A percentile compares a stretch with the other conserved stretches of the same genome.
These are phyloP conservation scores for Auanema sp. DNA, from an alignment of 2,888 invertebrate genomes.

Conservation along the genomic window DNA sequence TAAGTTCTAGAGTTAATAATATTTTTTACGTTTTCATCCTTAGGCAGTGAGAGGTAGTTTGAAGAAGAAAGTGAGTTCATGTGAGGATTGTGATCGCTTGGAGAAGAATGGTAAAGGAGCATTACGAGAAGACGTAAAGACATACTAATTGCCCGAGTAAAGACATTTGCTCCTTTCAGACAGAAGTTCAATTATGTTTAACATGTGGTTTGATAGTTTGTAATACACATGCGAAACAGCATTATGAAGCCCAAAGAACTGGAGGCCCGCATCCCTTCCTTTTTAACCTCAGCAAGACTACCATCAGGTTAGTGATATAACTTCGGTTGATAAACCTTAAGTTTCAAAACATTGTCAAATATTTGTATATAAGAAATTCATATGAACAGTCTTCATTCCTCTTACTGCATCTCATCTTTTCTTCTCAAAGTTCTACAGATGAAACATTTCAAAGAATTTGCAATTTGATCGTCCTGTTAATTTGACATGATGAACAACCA, in stretches of 20 bases:
- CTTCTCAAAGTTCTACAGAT: too few relatives aligned
- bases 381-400: too few relatives aligned
- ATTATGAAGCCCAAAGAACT: conserved; percentile 15
- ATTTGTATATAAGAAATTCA: too few relatives aligned
- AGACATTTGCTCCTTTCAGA: background rate
- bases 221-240: conserved; percentile 12
- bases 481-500: too few relatives aligned
- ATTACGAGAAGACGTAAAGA: background rate
- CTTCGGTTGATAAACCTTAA: too few relatives aligned
- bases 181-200: conserved; percentile 16
- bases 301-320: conserved; percentile 15
- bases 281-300: background rate
- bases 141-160: background rate
- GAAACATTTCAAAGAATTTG: too few relatives aligned
- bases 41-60: conserved; percentile 8
- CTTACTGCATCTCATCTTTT: too few relatives aligned
- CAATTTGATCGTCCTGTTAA: too few relatives aligned
- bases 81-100: conserved; percentile 10
- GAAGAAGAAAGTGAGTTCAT: conserved; percentile 9
- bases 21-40: background rate
- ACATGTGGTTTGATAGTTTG: conserved; percentile 17
- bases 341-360: too few relatives aligned
- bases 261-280: conserved; percentile 17
- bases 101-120: background rate
- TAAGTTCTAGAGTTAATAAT: background rate